Conservation (phyloP, 1,140 invertebrate genomes). For the Protaetia brevitarsis region DNA sequence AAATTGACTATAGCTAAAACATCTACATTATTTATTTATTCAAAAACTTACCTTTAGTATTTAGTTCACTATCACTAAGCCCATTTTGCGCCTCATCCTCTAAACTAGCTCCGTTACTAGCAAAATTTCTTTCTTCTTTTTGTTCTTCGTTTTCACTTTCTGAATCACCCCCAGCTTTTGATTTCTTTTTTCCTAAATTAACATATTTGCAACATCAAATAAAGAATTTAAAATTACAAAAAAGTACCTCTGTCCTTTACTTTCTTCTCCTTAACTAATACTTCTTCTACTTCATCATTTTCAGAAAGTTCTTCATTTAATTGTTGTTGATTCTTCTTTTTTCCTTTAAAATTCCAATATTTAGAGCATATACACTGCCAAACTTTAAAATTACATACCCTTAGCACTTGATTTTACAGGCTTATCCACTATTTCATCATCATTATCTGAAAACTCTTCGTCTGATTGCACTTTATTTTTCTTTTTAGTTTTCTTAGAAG, state of each 20-base stretch:
- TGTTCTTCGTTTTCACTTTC: neutral
- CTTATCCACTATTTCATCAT: neutral
- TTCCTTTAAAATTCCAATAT: neutral
- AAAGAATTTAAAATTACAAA: neutral
- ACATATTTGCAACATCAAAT: too few relatives aligned
- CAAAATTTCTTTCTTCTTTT: constrained; percentile 20
- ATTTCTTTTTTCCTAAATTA: neutral
- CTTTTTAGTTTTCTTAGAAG: constrained; percentile 53
- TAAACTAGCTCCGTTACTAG: neutral
- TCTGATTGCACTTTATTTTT: constrained; percentile 22
- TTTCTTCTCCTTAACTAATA: neutral
- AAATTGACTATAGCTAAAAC: neutral
- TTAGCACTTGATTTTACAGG: neutral
- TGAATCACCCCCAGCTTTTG: constrained; percentile 3
- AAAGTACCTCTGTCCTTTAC: neutral
- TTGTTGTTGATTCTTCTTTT: neutral
- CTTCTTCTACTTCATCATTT: neutral
- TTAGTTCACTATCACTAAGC: too few relatives aligned
- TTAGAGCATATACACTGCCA: too few relatives aligned
- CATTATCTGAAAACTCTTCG: constrained; percentile 21
- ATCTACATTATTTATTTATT: neutral
- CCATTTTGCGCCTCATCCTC: constrained; percentile 21
- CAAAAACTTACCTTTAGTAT: too few relatives aligned
- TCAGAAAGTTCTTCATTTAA: neutral
- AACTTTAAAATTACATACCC: constrained; percentile 7